These are phyloP conservation scores for Florisuga fusca DNA, from an alignment of 2,797 vertebrate species.

Conservation along the genomic window DNA sequence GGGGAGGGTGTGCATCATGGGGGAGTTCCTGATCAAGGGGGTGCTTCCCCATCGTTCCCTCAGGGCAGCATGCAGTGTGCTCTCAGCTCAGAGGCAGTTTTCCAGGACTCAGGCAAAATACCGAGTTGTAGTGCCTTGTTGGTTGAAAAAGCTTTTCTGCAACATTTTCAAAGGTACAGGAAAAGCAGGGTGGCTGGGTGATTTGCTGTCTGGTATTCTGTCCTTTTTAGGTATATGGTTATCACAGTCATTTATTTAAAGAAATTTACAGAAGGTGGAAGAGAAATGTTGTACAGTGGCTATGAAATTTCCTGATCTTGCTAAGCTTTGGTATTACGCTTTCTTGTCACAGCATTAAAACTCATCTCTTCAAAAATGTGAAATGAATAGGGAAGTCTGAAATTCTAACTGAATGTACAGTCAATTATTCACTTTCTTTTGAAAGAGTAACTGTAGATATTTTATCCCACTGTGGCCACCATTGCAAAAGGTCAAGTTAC, in stretches of 20 bases:
- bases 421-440: neutral
- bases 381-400: neutral
- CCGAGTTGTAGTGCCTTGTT: neutral
- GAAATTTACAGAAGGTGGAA: neutral
- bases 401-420: neutral
- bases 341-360: neutral
- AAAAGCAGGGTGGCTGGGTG: neutral
- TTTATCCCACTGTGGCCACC: neutral
- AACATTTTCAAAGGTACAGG: neutral
- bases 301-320: neutral
- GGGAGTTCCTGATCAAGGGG: neutral
- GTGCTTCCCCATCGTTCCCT: neutral
- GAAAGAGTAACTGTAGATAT: neutral
- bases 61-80: neutral
- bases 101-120: neutral
- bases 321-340: neutral
- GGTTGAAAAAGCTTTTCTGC: neutral
- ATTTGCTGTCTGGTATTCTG: neutral
- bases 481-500: neutral
- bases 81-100: neutral
- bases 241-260: neutral
- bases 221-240: neutral
- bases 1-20: neutral
- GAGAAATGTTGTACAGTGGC: neutral
- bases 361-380: neutral